Conservation (phyloP, 2,113 vertebrate genomes). For the Gobiocypris rarus region DNA sequence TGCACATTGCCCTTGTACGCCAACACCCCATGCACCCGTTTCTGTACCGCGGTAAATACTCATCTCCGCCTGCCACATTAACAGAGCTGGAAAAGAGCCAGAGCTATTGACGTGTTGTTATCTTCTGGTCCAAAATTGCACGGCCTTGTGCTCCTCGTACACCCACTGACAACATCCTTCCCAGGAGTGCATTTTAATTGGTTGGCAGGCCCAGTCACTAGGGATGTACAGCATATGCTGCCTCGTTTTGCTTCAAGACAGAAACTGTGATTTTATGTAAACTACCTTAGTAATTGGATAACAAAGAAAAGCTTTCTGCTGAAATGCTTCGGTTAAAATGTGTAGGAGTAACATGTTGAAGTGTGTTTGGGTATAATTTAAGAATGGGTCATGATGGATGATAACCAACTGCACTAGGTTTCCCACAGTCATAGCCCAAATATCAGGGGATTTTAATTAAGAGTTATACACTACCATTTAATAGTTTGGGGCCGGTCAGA, state of each 20-base stretch:
- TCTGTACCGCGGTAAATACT: conserved; percentile 2
- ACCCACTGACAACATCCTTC: conserved; percentile 27
- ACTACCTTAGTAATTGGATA: conserved; percentile 31
- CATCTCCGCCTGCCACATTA: conserved; percentile 15
- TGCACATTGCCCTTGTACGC: background rate
- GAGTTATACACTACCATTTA: no score
- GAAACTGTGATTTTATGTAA: conserved; percentile 18
- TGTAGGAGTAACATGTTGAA: background rate
- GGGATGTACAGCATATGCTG: background rate
- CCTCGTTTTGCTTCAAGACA: conserved; percentile 24
- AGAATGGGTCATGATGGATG: background rate
- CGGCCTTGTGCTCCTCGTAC: conserved; percentile 19
- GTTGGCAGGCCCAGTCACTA: background rate
- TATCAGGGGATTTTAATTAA: background rate
- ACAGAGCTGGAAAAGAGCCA: conserved; percentile 9
- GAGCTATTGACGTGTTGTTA: conserved; percentile 34
- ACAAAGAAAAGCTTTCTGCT: background rate
- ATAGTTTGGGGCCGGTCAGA: no score
- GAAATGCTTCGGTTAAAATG: background rate
- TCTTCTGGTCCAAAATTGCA: conserved; percentile 40
- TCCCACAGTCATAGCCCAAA: background rate
- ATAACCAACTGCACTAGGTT: background rate
- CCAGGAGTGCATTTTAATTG: conserved; percentile 29
- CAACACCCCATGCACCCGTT: background rate
- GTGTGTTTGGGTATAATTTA: background rate